A percentile compares a stretch with the other conserved stretches of the same genome.
phyloP scores from a whole-genome alignment of 2,797 vertebrate genomes.

The Craterocephalus amniculus region DNA sequence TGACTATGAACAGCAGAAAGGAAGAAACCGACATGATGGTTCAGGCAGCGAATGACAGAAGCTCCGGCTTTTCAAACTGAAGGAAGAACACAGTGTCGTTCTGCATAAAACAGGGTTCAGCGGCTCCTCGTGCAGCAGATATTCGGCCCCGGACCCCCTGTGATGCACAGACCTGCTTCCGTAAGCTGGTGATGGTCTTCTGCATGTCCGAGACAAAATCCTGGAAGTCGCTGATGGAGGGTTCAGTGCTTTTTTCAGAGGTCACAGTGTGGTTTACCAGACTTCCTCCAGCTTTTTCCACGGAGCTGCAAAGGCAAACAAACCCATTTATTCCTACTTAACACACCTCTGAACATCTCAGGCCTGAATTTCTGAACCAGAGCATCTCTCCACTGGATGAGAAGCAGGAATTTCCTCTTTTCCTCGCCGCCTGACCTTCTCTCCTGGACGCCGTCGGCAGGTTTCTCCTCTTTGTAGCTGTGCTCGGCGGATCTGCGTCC shows the following conservation, averaged over 20 bases:
- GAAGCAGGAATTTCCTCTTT: neutral
- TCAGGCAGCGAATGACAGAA: no score
- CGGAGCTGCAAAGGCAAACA: slow-evolving; percentile 67
- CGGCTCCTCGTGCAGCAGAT: neutral
- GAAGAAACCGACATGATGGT: no score
- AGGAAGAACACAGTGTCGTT: no score
- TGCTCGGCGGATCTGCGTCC: slow-evolving; percentile 91
- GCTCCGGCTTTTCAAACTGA: no score
- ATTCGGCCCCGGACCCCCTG: neutral
- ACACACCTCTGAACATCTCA: neutral
- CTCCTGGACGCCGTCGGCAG: slow-evolving; percentile 62
- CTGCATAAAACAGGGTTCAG: neutral
- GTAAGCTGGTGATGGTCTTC: slow-evolving; percentile 94
- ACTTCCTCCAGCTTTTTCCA: slow-evolving; percentile 58
- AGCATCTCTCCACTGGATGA: no score
- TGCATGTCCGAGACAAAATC: slow-evolving; percentile 96
- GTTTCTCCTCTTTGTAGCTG: slow-evolving; percentile 88
- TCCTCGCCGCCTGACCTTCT: slow-evolving; percentile 71
- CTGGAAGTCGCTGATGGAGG: slow-evolving; percentile 88
- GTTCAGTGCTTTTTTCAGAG: slow-evolving; percentile 74
- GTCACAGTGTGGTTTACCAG: slow-evolving; percentile 77
- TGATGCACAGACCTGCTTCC: slow-evolving; percentile 87
- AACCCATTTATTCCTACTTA: neutral
- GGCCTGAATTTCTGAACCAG: no score
- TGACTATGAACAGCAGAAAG: no score